Percentiles rank a stretch among this genome's conserved stretches.
Evolutionary conservation across 1,140 invertebrate species (phyloP).

Genomic region (Palaemon carinicauda): DNA sequence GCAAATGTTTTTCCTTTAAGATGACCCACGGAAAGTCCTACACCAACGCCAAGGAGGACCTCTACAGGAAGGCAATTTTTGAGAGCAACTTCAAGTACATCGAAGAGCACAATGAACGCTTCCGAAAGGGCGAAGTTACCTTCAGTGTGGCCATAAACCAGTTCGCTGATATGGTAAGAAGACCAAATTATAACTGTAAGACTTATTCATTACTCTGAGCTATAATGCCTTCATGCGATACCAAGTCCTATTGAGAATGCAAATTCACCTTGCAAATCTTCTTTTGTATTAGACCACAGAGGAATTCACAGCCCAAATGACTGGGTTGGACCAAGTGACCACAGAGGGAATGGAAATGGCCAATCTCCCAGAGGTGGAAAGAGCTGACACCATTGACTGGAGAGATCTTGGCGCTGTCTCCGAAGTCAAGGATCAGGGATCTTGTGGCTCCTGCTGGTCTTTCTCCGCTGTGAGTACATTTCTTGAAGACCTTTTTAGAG

Average conservation of each 20-base stretch:
- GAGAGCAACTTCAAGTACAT: background rate
- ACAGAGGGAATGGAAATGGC: background rate
- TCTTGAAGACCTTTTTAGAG: too few species aligned
- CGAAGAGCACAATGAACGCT: background rate
- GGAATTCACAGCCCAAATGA: background rate
- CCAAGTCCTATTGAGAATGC: too few species aligned
- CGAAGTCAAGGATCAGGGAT: conserved; percentile 65
- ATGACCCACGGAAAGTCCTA: background rate
- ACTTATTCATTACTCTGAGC: background rate
- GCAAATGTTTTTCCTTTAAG: background rate
- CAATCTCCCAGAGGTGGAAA: background rate
- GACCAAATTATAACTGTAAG: background rate
- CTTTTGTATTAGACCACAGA: too few species aligned
- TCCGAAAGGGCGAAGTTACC: background rate
- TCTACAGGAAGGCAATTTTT: background rate
- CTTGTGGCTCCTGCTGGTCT: conserved; percentile 65
- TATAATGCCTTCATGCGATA: too few species aligned
- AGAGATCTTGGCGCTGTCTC: conserved; percentile 64
- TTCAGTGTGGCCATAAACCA: background rate
- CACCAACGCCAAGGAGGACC: background rate
- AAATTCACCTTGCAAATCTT: too few species aligned
- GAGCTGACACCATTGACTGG: conserved; percentile 64
- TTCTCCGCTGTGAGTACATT: conserved; percentile 61
- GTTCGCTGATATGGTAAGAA: background rate
- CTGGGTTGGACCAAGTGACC: background rate